Evolutionary conservation across 2,113 vertebrate genomes (phyloP).

Genomic region (Budorcas taxicolor): DNA sequence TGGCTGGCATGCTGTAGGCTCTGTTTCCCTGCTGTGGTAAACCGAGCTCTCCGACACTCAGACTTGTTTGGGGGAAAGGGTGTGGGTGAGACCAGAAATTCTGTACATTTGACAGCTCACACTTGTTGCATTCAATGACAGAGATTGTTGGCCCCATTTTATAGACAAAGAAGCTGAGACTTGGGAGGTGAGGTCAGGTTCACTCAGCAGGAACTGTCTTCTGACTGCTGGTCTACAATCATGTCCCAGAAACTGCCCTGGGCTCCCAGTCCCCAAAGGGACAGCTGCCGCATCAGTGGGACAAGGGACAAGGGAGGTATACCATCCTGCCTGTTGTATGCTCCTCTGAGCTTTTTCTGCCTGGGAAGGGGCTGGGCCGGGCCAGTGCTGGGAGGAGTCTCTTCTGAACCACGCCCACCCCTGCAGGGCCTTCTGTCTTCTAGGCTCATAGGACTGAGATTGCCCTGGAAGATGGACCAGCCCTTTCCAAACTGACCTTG

Average conservation of each 20-base stretch:
- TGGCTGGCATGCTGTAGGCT: background rate
- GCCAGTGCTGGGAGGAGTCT: background rate
- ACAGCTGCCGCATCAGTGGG: background rate
- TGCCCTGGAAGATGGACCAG: background rate
- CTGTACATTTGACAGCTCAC: background rate
- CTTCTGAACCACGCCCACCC: fast-evolving
- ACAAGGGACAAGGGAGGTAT: background rate
- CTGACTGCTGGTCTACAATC: background rate
- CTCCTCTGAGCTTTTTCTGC: background rate
- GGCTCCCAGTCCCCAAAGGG: background rate
- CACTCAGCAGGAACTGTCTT: background rate
- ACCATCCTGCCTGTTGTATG: background rate
- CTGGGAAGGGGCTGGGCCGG: background rate
- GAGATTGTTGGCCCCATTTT: background rate
- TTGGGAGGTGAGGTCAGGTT: background rate
- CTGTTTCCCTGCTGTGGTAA: background rate
- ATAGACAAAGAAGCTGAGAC: background rate
- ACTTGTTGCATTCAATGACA: background rate
- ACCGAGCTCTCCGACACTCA: background rate
- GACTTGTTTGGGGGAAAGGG: background rate
- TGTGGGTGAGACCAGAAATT: background rate
- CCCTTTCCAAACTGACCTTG: background rate
- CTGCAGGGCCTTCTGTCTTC: background rate
- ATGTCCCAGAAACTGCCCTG: background rate
- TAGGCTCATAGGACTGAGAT: background rate